Conservation (phyloP, 2,797 vertebrate species). For the Tragelaphus eurycerus region DNA sequence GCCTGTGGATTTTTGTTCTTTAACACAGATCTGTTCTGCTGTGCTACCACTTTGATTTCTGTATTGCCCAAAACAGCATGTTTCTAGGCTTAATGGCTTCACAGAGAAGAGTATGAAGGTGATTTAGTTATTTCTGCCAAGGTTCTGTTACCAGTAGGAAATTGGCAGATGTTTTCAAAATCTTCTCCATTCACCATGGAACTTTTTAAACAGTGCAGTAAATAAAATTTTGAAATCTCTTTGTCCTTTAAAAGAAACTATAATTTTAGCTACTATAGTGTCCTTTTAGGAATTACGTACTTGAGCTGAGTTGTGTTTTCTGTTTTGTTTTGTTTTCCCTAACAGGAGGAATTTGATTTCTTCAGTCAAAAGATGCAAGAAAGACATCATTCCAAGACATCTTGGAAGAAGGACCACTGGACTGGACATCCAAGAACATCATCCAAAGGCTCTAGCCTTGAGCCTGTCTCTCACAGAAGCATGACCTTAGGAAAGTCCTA, state of each 20-base stretch:
- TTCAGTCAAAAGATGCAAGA: not conserved
- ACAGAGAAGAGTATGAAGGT: constrained; percentile 87
- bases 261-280: constrained; percentile 42
- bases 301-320: not conserved
- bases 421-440: not conserved
- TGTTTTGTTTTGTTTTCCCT: not conserved
- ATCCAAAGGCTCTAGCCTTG: not conserved
- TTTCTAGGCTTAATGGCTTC: constrained; percentile 92
- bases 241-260: constrained; percentile 60
- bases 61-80: constrained; percentile 90
- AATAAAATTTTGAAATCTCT: constrained; percentile 78
- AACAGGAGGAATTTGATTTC: constrained; percentile 27
- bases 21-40: constrained; percentile 88
- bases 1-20: constrained; percentile 92
- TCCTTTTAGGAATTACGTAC: constrained; percentile 52
- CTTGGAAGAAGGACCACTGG: not conserved
- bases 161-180: constrained; percentile 80
- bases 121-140: constrained; percentile 87
- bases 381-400: not conserved
- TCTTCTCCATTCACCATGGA: constrained; percentile 78
- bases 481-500: not conserved
- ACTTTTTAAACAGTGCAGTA: constrained; percentile 79
- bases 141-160: constrained; percentile 85
- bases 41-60: constrained; percentile 88
- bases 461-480: not conserved